Evolutionary conservation across 2,888 invertebrate species (phyloP).

Genomic region (Limnephilus auricula): DNA sequence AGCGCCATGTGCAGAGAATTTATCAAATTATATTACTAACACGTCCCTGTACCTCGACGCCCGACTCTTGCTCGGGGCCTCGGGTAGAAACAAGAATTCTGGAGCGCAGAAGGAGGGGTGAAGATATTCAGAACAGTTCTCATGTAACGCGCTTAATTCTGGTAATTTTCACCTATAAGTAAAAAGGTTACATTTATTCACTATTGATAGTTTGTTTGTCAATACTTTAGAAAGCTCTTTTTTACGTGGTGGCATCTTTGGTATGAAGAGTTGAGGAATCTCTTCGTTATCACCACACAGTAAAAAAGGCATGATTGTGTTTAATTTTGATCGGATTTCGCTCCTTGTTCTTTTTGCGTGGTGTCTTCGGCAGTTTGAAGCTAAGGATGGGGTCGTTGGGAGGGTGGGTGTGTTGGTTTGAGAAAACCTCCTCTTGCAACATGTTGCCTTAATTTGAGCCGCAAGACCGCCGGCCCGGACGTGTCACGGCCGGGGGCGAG

Average conservation of each 20-base stretch:
- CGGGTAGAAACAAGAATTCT: background rate
- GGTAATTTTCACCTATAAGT: background rate
- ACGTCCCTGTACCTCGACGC: slow-evolving; percentile 51
- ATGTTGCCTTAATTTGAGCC: slow-evolving; percentile 66
- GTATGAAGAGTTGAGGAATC: background rate
- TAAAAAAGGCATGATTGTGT: background rate
- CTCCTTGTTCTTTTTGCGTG: background rate
- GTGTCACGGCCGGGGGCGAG: slow-evolving; percentile 42
- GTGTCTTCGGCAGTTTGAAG: background rate
- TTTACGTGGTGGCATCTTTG: background rate
- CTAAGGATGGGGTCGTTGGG: background rate
- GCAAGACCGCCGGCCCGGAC: slow-evolving; percentile 56
- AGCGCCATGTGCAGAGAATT: slow-evolving; percentile 63
- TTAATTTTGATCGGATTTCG: background rate
- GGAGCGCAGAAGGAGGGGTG: background rate
- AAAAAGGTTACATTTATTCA: background rate
- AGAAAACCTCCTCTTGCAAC: slow-evolving; percentile 60
- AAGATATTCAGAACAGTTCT: background rate
- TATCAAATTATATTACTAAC: slow-evolving; percentile 62
- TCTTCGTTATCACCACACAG: background rate
- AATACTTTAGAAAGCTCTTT: background rate
- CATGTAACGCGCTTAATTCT: background rate
- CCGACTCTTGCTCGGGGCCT: slow-evolving; percentile 3
- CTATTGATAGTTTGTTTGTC: background rate
- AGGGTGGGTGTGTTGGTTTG: slow-evolving; percentile 36